Percentiles rank a stretch among this genome's conserved stretches.
These are phyloP conservation scores for Myrmecobius fasciatus DNA, from an alignment of 2,113 vertebrate species.

Conservation along the genomic window DNA sequence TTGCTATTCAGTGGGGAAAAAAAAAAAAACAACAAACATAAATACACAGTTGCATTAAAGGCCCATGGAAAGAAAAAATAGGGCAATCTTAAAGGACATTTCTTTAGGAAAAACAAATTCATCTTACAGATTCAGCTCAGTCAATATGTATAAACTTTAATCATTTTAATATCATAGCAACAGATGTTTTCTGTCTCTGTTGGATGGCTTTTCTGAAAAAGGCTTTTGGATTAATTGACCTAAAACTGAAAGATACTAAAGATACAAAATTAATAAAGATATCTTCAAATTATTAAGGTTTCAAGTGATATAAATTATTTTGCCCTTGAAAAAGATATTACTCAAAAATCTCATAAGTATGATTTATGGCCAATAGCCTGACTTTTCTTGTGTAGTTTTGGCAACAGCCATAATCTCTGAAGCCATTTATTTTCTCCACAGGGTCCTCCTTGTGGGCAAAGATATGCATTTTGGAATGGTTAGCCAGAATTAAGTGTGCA, in stretches of 20 bases:
- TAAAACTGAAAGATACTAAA: neutral
- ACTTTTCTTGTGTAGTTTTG: neutral
- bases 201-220: neutral
- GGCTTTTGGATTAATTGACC: neutral
- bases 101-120: neutral
- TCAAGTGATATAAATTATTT: neutral
- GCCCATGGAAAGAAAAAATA: neutral
- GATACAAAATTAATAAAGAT: neutral
- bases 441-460: neutral
- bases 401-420: neutral
- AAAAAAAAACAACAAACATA: neutral
- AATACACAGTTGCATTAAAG: neutral
- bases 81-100: neutral
- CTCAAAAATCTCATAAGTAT: neutral
- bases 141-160: neutral
- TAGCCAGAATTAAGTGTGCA: neutral
- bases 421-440: neutral
- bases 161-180: neutral
- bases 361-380: neutral
- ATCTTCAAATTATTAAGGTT: neutral
- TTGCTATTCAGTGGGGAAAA: neutral
- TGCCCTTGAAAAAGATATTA: neutral
- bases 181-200: neutral
- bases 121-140: neutral
- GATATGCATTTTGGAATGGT: neutral